These are phyloP conservation scores for Cantharis rustica DNA, from an alignment of 2,888 invertebrate species.

Conservation along the genomic window DNA sequence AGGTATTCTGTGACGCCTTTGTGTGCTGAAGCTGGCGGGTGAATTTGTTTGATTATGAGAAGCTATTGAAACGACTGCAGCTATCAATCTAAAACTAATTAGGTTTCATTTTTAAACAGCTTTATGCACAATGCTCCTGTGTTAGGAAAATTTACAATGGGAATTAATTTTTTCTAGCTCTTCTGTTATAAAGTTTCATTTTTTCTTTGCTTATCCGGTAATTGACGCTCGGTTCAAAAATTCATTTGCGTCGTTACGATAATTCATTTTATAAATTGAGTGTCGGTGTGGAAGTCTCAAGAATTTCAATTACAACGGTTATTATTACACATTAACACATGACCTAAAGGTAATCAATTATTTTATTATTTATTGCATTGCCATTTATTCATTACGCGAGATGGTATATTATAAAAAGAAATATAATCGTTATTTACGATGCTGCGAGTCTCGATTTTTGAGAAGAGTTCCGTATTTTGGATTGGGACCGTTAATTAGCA, in stretches of 20 bases:
- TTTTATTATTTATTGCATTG: not conserved
- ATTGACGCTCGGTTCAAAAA: not conserved
- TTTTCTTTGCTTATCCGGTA: not conserved
- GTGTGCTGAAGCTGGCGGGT: conserved; percentile 30
- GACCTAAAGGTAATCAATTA: not conserved
- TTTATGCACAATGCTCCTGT: conserved; percentile 31
- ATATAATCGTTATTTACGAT: not conserved
- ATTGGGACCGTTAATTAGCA: conserved; percentile 56
- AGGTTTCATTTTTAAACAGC: conserved; percentile 37
- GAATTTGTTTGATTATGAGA: conserved; percentile 39
- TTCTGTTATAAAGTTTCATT: not conserved
- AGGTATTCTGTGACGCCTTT: conserved; percentile 37
- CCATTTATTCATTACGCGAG: not conserved
- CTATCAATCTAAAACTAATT: conserved; percentile 39
- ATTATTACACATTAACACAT: not conserved
- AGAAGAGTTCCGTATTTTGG: conserved; percentile 49
- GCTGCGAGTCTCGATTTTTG: conserved; percentile 15
- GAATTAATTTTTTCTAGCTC: conserved; percentile 31
- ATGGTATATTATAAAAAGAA: not conserved
- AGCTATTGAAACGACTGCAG: conserved; percentile 28
- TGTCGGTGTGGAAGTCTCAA: not conserved
- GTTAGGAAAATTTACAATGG: conserved; percentile 33
- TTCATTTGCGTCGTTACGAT: not conserved
- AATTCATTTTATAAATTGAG: not conserved
- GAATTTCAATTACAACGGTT: not conserved